Base-by-base conservation (phyloP, 2,888 invertebrate species). In the Microctonus brassicae region DNA sequence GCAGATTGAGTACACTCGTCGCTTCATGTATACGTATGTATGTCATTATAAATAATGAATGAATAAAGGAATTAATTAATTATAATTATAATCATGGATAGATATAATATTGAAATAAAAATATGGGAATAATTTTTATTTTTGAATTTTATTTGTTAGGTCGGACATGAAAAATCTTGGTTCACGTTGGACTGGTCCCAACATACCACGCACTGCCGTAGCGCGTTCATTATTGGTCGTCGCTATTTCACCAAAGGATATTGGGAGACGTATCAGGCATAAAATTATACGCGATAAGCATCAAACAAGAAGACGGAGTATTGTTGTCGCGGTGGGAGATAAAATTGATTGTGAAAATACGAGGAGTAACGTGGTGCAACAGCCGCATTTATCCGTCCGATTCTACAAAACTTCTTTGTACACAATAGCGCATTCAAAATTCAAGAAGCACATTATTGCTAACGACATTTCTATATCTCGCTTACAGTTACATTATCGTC, bases 91-190 rank as follows among this genome's bases (percentile, higher is more conserved):
- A n/a, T n/a, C n/a, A n/a, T n/a, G n/a, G n/a, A n/a, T n/a, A n/a
- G n/a, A n/a, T n/a, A n/a, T n/a, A n/a, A n/a, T n/a, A n/a, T n/a
- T n/a, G n/a, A 55, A 57, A 39, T 13, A n/a, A 58, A 57, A 42
- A 61, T 26, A 29, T 20, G n/a, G n/a, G n/a, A n/a, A n/a, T n/a
- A n/a, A n/a, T n/a, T n/a, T n/a, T n/a, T n/a, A n/a, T 1, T 20
- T 20, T 9, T 13, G 39, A 42, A 22, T 22, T 61, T 60, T 47
- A 61, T 29, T 22, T 60, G 70, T 89, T 88, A 91, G 91, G 91
- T 91, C 91, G 92, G 92, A 91, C 91, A 92, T 92, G 91, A 92
- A 91, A 91, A 91, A 91, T 91, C 91, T 91, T 89, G 91, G 90
- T 90, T 90, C 90, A 89, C 90, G 90, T 89, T 91, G 91, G 91